Conservation (phyloP, 2,888 invertebrate genomes). For the Euclidia mi region DNA sequence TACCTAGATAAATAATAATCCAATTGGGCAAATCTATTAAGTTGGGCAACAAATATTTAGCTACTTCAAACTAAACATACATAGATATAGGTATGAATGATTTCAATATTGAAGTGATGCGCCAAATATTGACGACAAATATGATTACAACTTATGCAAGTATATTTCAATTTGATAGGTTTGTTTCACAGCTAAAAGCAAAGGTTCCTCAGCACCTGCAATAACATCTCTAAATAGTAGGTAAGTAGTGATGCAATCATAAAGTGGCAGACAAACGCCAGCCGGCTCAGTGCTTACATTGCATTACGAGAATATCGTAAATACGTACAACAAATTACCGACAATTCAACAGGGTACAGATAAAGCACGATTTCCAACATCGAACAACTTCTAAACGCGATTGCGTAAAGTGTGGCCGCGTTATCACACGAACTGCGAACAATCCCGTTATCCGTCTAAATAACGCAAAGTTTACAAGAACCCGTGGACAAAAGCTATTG, state of each 20-base stretch:
- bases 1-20: too few species aligned
- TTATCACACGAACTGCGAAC: slow-evolving; percentile 73
- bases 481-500: slow-evolving; percentile 86
- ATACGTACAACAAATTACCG: slow-evolving; percentile 53
- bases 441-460: slow-evolving; percentile 80
- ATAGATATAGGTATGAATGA: too few species aligned
- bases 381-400: slow-evolving; percentile 60
- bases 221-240: slow-evolving; percentile 20
- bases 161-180: too few species aligned
- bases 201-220: neutral
- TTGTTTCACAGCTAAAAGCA: too few species aligned
- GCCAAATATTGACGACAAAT: too few species aligned
- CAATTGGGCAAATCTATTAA: too few species aligned
- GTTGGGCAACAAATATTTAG: too few species aligned
- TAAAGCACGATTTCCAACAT: slow-evolving; percentile 58
- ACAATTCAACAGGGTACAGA: slow-evolving; percentile 54
- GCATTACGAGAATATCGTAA: slow-evolving; percentile 50
- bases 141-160: too few species aligned
- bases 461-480: slow-evolving; percentile 80
- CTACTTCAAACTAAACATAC: too few species aligned
- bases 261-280: slow-evolving; percentile 30
- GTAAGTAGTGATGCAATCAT: slow-evolving; percentile 42
- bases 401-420: slow-evolving; percentile 64
- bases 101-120: too few species aligned
- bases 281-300: slow-evolving; percentile 42